Evolutionary conservation across 2,113 vertebrate genomes (phyloP).

Genomic region (Caloenas nicobarica): DNA sequence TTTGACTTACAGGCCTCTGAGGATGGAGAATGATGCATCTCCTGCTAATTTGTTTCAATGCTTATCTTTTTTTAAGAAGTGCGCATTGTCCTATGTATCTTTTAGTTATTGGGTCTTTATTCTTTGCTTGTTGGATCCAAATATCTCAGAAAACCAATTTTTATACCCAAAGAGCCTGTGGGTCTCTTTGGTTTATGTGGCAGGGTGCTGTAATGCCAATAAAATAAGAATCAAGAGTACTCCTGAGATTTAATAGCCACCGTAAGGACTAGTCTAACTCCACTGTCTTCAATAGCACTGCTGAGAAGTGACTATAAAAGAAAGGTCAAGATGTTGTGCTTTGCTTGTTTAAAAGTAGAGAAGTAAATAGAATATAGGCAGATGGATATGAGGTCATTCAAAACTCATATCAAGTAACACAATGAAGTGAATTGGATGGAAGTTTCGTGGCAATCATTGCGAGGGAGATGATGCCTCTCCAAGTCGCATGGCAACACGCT

Average conservation of each 20-base stretch:
- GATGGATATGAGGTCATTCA: not conserved
- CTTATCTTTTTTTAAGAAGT: not conserved
- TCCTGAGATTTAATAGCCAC: not conserved
- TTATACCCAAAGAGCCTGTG: not conserved
- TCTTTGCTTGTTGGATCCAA: not conserved
- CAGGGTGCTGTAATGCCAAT: not conserved
- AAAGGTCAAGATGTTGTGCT: not conserved
- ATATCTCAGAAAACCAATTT: not conserved
- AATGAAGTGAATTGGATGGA: not conserved
- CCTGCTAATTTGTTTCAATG: not conserved
- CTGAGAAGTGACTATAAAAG: not conserved
- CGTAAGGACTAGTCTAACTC: not conserved
- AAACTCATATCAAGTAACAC: not conserved
- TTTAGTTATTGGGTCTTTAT: not conserved
- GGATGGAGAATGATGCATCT: not conserved
- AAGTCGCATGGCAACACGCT: not conserved
- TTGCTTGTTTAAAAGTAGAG: not conserved
- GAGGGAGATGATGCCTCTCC: not conserved
- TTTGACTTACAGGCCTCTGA: not conserved
- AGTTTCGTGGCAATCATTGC: not conserved
- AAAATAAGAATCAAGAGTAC: not conserved
- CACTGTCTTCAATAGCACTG: not conserved
- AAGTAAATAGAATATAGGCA: not conserved
- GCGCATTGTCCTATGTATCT: not conserved
- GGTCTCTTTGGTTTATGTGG: not conserved